Evolutionary conservation across 2,797 vertebrate genomes (phyloP).

Genomic region (Protonibea diacanthus): DNA sequence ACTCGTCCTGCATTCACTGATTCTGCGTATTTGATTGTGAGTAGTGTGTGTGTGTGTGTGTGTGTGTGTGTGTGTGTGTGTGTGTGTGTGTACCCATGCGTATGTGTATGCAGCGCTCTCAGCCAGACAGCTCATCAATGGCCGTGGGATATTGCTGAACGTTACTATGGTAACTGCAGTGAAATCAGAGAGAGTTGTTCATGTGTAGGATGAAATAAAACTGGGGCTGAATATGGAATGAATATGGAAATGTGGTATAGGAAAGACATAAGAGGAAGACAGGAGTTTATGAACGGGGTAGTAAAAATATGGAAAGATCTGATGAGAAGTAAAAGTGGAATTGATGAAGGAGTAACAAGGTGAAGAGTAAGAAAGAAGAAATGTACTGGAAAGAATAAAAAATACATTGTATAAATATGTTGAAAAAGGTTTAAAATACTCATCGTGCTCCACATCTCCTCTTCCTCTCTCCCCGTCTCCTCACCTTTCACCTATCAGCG

Average conservation of each 20-base stretch:
- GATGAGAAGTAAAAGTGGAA: not conserved
- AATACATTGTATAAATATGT: not conserved
- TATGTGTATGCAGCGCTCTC: slow-evolving; percentile 49
- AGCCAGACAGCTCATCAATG: slow-evolving; percentile 77
- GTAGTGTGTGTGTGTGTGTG: slow-evolving; percentile 17
- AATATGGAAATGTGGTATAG: slow-evolving; percentile 32
- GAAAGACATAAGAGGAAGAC: slow-evolving; percentile 17
- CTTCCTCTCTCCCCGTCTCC: not conserved
- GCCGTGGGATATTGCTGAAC: slow-evolving; percentile 63
- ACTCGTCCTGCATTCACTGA: slow-evolving; percentile 22
- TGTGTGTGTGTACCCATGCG: slow-evolving; percentile 8
- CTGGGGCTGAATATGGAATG: slow-evolving; percentile 30
- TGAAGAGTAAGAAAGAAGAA: slow-evolving; percentile 2
- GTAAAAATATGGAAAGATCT: not conserved
- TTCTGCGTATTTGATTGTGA: slow-evolving; percentile 36
- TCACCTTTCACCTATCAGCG: not conserved
- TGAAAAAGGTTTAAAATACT: not conserved
- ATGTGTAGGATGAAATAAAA: slow-evolving; percentile 64
- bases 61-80: slow-evolving; percentile 23
- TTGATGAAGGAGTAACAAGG: not conserved
- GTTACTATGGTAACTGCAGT: slow-evolving; percentile 84
- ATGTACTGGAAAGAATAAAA: not conserved
- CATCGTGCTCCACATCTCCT: not conserved
- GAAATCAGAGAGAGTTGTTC: slow-evolving; percentile 55
- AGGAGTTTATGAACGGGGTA: slow-evolving; percentile 53